A percentile compares a stretch with the other conserved stretches of the same genome.
These are phyloP conservation scores for Meloidogyne chitwoodi DNA, from an alignment of 1,140 invertebrate genomes.

Conservation along the genomic window DNA sequence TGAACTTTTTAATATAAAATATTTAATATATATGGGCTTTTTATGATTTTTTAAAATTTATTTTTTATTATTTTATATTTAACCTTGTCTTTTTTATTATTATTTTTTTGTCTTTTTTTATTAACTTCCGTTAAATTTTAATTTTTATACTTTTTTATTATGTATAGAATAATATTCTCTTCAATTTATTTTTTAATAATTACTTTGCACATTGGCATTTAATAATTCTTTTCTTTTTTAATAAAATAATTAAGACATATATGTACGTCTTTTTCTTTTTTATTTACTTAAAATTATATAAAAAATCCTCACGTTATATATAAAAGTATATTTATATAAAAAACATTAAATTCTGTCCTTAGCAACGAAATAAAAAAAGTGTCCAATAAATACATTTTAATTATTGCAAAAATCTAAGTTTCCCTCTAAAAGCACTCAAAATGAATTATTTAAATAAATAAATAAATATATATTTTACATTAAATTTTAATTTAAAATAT, in stretches of 20 bases:
- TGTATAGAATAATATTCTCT: too few relatives aligned
- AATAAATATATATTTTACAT: too few relatives aligned
- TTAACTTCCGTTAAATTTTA: not conserved
- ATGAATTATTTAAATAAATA: not conserved
- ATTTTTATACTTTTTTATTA: not conserved
- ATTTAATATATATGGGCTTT: too few relatives aligned
- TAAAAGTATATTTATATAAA: too few relatives aligned
- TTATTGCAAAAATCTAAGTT: not conserved
- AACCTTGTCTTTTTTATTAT: too few relatives aligned
- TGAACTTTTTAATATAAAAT: too few relatives aligned
- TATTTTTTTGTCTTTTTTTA: too few relatives aligned
- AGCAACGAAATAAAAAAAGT: not conserved
- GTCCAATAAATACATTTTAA: not conserved
- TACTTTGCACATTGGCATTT: not conserved
- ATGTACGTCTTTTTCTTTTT: not conserved
- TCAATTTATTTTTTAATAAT: not conserved
- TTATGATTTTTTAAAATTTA: too few relatives aligned
- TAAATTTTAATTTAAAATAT: too few relatives aligned
- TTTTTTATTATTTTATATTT: too few relatives aligned
- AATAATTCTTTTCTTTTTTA: not conserved
- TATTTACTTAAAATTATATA: not conserved
- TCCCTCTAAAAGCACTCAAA: not conserved
- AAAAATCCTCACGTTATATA: not conserved
- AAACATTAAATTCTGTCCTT: not conserved
- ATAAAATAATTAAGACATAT: not conserved